Evolutionary conservation across 1,140 invertebrate species (phyloP).

Genomic region (Neotoxoptera formosana): DNA sequence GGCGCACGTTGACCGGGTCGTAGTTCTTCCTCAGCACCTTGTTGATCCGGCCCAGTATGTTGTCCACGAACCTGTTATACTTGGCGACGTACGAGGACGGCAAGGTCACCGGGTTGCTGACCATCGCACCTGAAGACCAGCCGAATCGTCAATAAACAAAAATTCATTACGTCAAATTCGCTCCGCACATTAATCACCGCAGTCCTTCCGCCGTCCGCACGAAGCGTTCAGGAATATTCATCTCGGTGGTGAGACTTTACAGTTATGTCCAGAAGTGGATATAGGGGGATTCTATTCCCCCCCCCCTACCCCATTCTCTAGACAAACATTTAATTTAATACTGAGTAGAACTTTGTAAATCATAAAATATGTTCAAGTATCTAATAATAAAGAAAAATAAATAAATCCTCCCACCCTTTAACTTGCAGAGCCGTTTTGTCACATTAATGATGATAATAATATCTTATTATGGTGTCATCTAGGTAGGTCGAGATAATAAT

Average conservation of each 20-base stretch:
- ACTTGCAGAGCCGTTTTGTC: not conserved
- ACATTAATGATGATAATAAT: not conserved
- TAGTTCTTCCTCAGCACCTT: conserved; percentile 75
- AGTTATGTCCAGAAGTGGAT: not conserved
- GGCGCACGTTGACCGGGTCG: conserved; percentile 81
- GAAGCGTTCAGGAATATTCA: not conserved
- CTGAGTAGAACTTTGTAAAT: not conserved
- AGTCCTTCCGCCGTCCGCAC: not conserved
- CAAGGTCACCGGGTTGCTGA: conserved; percentile 64
- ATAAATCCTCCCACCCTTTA: not conserved
- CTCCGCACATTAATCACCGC: not conserved
- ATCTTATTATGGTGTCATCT: too few species aligned
- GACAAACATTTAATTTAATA: not conserved
- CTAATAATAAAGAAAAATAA: not conserved
- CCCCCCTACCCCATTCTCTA: too few species aligned
- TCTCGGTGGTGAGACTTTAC: not conserved
- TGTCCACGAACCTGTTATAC: conserved; percentile 84
- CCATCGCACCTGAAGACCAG: conserved; percentile 64
- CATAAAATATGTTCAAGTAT: too few species aligned
- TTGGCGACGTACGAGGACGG: conserved; percentile 77
- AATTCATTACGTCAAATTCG: not conserved
- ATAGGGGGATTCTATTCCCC: not conserved
- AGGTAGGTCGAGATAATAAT: not conserved
- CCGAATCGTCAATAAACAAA: not conserved
- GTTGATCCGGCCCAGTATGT: conserved; percentile 79